A percentile compares a stretch with the other conserved stretches of the same genome.
These are phyloP conservation scores for Acestrorhynchus altus DNA, from an alignment of 2,797 vertebrate genomes.

Conservation along the genomic window DNA sequence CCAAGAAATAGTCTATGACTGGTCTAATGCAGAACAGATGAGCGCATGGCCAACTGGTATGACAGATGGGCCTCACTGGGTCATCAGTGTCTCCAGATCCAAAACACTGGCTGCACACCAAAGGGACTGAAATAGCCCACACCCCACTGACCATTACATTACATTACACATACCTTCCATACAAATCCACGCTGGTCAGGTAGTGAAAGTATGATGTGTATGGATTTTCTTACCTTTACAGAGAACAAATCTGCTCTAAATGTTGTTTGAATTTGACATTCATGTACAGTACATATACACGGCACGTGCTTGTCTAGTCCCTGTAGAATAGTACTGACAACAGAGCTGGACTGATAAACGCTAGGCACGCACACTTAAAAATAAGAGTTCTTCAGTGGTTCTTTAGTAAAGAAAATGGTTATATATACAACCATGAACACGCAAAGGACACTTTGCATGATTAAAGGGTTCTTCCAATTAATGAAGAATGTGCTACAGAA, in stretches of 20 bases:
- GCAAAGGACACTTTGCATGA: no score
- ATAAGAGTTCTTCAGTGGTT: background rate
- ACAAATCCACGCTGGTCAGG: background rate
- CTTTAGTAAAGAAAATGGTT: background rate
- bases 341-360: no score
- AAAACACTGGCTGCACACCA: constrained; percentile 37
- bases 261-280: no score
- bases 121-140: constrained; percentile 38
- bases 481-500: no score
- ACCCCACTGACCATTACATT: constrained; percentile 9
- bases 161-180: background rate
- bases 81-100: constrained; percentile 35
- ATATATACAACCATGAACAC: no score
- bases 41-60: constrained; percentile 47
- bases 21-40: background rate
- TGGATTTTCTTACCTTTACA: background rate
- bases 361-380: background rate
- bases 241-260: no score
- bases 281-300: no score
- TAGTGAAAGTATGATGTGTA: background rate
- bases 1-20: background rate
- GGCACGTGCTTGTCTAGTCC: no score
- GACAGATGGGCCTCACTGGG: constrained; percentile 58
- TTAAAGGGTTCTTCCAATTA: no score
- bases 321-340: no score